Evolutionary conservation across 2,113 vertebrate genomes (phyloP).

Genomic region (Aptenodytes forsteri): DNA sequence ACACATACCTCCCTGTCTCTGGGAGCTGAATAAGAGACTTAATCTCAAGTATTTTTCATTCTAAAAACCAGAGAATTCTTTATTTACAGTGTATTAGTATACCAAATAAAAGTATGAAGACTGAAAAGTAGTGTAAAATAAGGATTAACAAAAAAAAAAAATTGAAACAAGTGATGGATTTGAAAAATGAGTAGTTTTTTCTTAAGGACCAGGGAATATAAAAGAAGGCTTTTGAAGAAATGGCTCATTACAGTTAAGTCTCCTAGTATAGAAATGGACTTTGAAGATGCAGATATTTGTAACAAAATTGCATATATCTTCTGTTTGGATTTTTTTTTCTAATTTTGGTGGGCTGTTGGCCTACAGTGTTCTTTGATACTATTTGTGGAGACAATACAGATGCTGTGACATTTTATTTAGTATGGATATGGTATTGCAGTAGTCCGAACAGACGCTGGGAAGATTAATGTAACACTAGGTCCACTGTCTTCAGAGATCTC

Average conservation of each 20-base stretch:
- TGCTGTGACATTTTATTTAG: constrained; percentile 46
- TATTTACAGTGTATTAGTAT: not conserved
- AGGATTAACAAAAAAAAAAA: not conserved
- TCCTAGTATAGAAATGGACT: not conserved
- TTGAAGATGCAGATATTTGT: not conserved
- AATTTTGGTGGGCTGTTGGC: not conserved
- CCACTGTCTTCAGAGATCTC: constrained; percentile 37
- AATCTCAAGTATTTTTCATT: not conserved
- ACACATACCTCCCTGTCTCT: not conserved
- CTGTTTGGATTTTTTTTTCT: not conserved
- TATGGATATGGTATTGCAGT: constrained; percentile 36
- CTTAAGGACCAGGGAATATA: not conserved
- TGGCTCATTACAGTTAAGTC: not conserved
- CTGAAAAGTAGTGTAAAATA: not conserved
- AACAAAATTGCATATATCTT: not conserved
- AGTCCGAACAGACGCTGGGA: constrained; percentile 2
- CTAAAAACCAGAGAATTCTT: not conserved
- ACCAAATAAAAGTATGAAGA: not conserved
- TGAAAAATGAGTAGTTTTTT: not conserved
- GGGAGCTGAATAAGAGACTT: not conserved
- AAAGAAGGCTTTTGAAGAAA: not conserved
- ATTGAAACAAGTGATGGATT: not conserved
- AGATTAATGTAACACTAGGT: constrained; percentile 47
- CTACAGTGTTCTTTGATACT: not conserved
- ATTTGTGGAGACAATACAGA: not conserved